Evolutionary conservation across 2,888 invertebrate species (phyloP).

Genomic region (Copidosoma aretas): DNA sequence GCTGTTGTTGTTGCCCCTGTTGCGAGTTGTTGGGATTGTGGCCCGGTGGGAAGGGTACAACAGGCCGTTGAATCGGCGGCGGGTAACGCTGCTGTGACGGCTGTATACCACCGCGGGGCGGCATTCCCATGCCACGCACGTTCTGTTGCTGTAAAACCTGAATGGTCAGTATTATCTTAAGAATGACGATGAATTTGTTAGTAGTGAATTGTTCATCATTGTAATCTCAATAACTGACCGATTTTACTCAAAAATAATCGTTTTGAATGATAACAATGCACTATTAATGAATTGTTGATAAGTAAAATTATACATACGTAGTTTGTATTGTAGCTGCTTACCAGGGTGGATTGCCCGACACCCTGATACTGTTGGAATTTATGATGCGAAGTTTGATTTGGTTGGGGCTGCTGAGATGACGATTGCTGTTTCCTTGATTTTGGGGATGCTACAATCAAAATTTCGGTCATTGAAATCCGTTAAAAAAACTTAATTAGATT

Average conservation of each 20-base stretch:
- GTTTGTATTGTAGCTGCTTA: slow-evolving; percentile 57
- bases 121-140: slow-evolving; percentile 61
- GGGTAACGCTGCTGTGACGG: slow-evolving; percentile 62
- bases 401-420: slow-evolving; percentile 64
- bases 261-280: slow-evolving; percentile 36
- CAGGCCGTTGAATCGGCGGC: slow-evolving; percentile 66
- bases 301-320: slow-evolving; percentile 61
- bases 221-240: background rate
- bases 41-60: slow-evolving; percentile 64
- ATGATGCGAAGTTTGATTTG: slow-evolving; percentile 67
- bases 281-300: slow-evolving; percentile 45
- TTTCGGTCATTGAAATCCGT: background rate
- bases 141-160: slow-evolving; percentile 58
- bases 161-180: slow-evolving; percentile 5
- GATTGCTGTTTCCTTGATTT: slow-evolving; percentile 67
- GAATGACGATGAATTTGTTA: background rate
- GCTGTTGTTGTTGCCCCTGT: slow-evolving; percentile 42
- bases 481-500: background rate
- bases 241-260: background rate
- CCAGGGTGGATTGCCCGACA: slow-evolving; percentile 63
- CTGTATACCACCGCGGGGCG: slow-evolving; percentile 58
- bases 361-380: slow-evolving; percentile 66
- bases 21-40: slow-evolving; percentile 60
- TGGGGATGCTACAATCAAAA: slow-evolving; percentile 63
- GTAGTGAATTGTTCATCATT: background rate